Evolutionary conservation across 2,113 vertebrate genomes (phyloP), one percentile per base, ranked within the genome.

Genomic region (Alligator sinensis): DNA sequence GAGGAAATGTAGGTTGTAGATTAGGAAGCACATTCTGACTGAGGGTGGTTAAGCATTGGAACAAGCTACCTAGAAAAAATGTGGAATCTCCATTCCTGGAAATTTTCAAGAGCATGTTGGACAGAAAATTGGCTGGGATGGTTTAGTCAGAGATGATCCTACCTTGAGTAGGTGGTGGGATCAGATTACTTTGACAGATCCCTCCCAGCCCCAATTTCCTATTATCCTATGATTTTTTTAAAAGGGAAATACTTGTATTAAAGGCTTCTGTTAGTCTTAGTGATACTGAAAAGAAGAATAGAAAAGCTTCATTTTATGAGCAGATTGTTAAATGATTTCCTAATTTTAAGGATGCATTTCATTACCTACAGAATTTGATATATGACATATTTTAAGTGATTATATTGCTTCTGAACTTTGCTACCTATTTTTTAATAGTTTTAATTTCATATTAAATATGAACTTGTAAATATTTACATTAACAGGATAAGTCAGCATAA

Each of bases 341-440:
- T 82, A 8, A 22, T 30, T 79, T 72, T 70, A 47, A n/a, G 27
- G 4, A 13, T 15, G 1, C 86, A 18, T 64, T 0, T 0, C 83
- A 90, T 82, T 89, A 6, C 30, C 14, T 85, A 55, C 2, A 11
- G 80, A 17, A 84, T 82, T 70, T 47, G 81, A 58, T 55, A 6
- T 3, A 22, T 34, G 3, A 28, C 38, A 14, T 30, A 80, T 84
- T 9, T 5, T 57, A 66, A 66, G 90, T 18, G 82, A n/a, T 55
- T 3, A 25, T 5, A 3, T 27, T 1, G 0, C 21, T 34, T n/a
- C 63, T 59, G 2, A 11, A 30, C 34, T 74, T 90, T 47, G 47
- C 47, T 47, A 9, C 47, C 47, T 9, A 47, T 38, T 21, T 70
- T 70, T 60, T 19, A 16, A 11, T 38, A 47, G 5, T 38, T 74